Evolutionary conservation across 2,113 vertebrate species (phyloP), one percentile per base, ranked within the genome.

Genomic region (Mustela nigripes): DNA sequence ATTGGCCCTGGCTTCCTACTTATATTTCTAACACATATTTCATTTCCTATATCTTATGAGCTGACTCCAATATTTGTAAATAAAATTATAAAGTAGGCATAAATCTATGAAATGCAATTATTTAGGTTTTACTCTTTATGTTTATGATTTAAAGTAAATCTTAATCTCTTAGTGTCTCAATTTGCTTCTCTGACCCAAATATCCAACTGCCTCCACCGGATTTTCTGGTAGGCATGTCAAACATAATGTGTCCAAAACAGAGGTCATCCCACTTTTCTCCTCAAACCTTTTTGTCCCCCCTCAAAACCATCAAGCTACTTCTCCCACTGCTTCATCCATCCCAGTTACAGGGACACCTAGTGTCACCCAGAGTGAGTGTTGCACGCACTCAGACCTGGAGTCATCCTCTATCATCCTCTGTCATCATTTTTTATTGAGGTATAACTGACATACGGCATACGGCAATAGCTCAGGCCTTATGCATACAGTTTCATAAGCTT

Each of bases 21-120:
- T 48, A 10, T 74, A 42, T 53, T 86, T 86, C 84, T n/a, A 3
- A 86, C 1, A 3, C 11, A 42, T 36, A 56, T 69, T 92, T 14
- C 2, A 48, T 58, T 1, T 26, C n/a, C 14, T 53, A 4, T 76
- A 3, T 81, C 19, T 94, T 81, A 26, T 31, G 91, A 74, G 12
- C 22, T 81, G 4, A 95, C 31, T 62, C 36, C 78, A 91, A 69
- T 71, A 81, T 95, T 76, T 74, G 1, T 89, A n/a, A 50, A 63
- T 2, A 84, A 24, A 95, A 26, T 86, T 42, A 60, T 15, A 85
- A 95, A 69, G 24, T 45, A 76, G 60, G 33, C 21, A 45, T 33
- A 58, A 88, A 9, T 31, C 62, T 76, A 36, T 95, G 86, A 92
- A 71, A 56, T 33, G 48, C 11, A 94, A 56, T 11, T 45, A 62